phyloP scores from a whole-genome alignment of 37 sponge, comb jelly and placozoan genomes.

The Petrosia ficiformis region DNA sequence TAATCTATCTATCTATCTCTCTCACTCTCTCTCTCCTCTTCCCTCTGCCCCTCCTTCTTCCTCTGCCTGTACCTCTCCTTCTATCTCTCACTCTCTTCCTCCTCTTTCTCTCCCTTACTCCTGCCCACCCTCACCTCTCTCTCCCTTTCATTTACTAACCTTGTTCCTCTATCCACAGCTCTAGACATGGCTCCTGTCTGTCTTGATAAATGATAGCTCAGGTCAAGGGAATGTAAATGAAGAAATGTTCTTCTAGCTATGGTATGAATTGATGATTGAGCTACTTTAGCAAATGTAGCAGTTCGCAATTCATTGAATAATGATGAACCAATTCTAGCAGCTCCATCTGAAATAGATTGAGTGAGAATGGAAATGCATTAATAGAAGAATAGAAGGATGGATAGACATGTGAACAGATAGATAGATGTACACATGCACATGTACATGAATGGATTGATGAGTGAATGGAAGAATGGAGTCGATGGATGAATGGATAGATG shows the following conservation, averaged over 20 bases:
- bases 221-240: constrained; percentile 94
- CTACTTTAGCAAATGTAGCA: constrained; percentile 94
- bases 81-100: no score
- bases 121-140: no score
- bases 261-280: constrained; percentile 82
- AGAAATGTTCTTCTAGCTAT: constrained; percentile 85
- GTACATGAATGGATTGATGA: not conserved
- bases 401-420: not conserved
- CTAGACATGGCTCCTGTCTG: constrained; percentile 94
- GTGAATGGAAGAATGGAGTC: not conserved
- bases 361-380: constrained; percentile 1
- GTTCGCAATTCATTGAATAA: constrained; percentile 88
- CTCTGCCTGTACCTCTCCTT: not conserved
- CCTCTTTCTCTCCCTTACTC: not conserved
- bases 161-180: constrained; percentile 95
- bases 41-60: not conserved
- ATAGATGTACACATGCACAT: no score
- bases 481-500: no score
- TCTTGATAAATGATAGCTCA: constrained; percentile 85
- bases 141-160: no score
- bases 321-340: constrained; percentile 73
- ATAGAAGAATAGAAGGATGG: not conserved
- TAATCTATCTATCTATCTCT: no score
- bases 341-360: constrained; percentile 87
- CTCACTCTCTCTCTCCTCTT: not conserved